Conservation (phyloP, 2,113 vertebrate species). For the Tachuris rubrigastra region DNA sequence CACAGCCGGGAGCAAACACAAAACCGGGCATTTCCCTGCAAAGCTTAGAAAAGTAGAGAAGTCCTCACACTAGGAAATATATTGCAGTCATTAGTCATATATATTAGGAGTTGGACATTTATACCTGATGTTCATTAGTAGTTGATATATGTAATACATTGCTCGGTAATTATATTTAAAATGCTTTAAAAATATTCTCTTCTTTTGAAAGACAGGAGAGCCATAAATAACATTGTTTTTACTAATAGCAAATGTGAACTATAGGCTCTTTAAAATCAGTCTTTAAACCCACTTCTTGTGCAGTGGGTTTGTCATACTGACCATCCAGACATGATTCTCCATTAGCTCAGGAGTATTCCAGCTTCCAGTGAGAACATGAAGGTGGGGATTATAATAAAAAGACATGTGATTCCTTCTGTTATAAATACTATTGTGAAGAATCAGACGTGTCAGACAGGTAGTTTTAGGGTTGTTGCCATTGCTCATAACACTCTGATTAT, state of each 20-base stretch:
- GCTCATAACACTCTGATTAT: neutral
- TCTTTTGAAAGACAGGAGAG: neutral
- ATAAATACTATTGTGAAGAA: neutral
- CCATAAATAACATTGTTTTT: neutral
- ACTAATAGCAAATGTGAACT: neutral
- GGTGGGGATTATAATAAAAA: neutral
- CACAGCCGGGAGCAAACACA: neutral
- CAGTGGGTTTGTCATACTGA: neutral
- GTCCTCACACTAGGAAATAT: neutral
- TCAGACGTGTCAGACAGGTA: neutral
- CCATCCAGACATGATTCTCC: neutral
- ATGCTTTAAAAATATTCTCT: neutral
- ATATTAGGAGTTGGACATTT: constrained; percentile 10
- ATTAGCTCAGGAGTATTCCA: neutral
- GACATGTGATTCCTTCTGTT: neutral
- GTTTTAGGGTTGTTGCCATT: neutral
- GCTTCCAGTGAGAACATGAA: neutral
- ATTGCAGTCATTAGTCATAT: constrained; percentile 30
- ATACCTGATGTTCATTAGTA: constrained; percentile 50
- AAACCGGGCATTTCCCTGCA: neutral
- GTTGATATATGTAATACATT: constrained; percentile 17
- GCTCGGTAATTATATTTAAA: neutral
- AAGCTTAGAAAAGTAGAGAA: neutral
- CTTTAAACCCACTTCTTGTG: neutral
- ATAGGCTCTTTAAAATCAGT: neutral